Evolutionary conservation across 1,140 invertebrate genomes (phyloP), one percentile per base, ranked within the genome.

Genomic region (Halesus radiatus): DNA sequence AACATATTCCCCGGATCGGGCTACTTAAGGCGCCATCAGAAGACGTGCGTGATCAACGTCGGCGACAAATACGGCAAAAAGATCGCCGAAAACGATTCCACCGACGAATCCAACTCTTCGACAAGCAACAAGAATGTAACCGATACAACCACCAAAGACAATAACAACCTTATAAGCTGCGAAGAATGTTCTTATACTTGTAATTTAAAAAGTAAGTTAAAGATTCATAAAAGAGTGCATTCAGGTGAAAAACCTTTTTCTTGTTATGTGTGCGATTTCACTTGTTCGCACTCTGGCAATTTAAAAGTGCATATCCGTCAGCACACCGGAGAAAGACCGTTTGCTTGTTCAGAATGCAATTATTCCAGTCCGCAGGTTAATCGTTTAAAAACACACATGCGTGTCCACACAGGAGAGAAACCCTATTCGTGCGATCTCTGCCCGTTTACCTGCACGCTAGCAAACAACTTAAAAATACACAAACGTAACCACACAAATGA

Each of bases 301-400:
- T 79, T 84, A 70, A 81, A 66, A 58, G 73, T 20, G 8, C 83
- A 84, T 62, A 80, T 58, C 29, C 22, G 45, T 13, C 45, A 26
- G 3, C 81, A 82, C 18, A 80, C 81, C 15, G 79, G 79, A 10
- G 81, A 82, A 54, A 76, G 29, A 26, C 78, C 81, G 37, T 77
- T 52, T 29, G 60, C 54, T 1, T 82, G 81, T 18, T 52, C 62
- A 15, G 58, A 70, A 3, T 82, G 81, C 37, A 16, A 62, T 4
- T 80, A 82, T 20, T 50, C 53, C 1, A 80, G 79, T 45, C 29
- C 73, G 32, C 54, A 66, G n/a, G 50, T 53, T n/a, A 68, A 58
- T 29, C n/a, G 50, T 37, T 29, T 80, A 15, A 76, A 68, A 50
- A 73, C 32, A 4, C 79, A 76, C 53, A 53, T 56, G 20, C 16